Evolutionary conservation across 92 coral and sea anemone species (phyloP).

Genomic region (Meandrina meandrites): DNA sequence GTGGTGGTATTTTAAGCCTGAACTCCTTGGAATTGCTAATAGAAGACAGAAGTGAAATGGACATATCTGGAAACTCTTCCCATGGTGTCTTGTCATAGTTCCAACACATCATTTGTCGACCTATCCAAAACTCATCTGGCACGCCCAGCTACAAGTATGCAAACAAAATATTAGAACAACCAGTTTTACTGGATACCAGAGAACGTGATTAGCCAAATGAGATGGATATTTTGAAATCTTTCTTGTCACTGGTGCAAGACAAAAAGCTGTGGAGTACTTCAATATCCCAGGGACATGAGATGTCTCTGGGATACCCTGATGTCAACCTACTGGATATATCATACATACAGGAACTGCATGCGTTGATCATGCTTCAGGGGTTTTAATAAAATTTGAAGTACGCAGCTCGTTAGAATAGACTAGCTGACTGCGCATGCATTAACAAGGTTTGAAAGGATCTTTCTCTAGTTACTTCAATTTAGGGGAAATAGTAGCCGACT

Average conservation of each 20-base stretch:
- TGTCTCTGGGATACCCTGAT: neutral
- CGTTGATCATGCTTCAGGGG: too few species aligned
- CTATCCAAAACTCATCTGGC: constrained; percentile 99
- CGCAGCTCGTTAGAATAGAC: too few species aligned
- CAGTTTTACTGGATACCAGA: neutral
- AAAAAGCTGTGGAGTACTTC: neutral
- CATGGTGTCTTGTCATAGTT: constrained; percentile 97
- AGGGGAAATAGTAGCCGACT: too few species aligned
- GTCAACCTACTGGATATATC: neutral
- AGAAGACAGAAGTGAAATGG: constrained; percentile 91
- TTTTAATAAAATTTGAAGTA: too few species aligned
- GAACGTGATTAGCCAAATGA: neutral
- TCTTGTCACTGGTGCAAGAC: neutral
- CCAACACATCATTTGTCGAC: constrained; percentile 99
- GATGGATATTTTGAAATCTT: too few species aligned
- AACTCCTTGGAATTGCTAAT: constrained; percentile 89
- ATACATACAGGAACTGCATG: too few species aligned
- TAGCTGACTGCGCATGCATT: too few species aligned
- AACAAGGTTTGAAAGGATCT: too few species aligned
- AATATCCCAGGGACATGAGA: too few species aligned
- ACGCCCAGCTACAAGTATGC: constrained; percentile 76
- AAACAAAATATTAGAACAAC: neutral
- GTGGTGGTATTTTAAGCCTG: constrained; percentile 95
- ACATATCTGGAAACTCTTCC: constrained; percentile 98
- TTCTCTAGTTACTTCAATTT: too few species aligned